Evolutionary conservation across 2,113 vertebrate species (phyloP).

Genomic region (Nothoprocta pentlandii): DNA sequence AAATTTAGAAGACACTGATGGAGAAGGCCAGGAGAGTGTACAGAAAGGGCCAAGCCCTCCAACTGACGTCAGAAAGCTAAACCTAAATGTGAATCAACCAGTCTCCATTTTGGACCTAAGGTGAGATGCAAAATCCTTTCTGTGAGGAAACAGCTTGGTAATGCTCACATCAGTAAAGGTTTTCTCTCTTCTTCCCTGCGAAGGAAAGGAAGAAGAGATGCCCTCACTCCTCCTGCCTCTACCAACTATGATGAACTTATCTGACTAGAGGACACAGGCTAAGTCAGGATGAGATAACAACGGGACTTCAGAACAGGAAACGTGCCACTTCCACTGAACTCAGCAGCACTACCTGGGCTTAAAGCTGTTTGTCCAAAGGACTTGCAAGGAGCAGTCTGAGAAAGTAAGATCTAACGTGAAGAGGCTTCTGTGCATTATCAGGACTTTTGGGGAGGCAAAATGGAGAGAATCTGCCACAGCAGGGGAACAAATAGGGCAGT

Average conservation of each 20-base stretch:
- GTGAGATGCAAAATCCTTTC: not conserved
- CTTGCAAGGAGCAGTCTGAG: not conserved
- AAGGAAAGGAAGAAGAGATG: not conserved
- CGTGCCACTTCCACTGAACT: not conserved
- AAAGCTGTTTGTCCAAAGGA: not conserved
- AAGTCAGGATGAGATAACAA: not conserved
- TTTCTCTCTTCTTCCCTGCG: not conserved
- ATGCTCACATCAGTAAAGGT: not conserved
- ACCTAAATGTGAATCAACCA: not conserved
- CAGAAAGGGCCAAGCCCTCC: not conserved
- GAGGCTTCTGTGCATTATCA: not conserved
- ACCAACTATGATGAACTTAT: not conserved
- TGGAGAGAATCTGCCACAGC: not conserved
- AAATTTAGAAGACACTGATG: not conserved
- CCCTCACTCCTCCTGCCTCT: not conserved
- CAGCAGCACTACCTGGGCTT: not conserved
- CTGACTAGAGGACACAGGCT: not conserved
- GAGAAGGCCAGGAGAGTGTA: not conserved
- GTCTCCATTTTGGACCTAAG: not conserved
- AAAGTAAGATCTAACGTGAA: not conserved
- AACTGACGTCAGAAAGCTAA: not conserved
- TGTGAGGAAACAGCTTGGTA: not conserved
- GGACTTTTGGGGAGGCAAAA: not conserved
- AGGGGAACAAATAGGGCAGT: not conserved
- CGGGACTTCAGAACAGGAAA: not conserved